Evolutionary conservation across 2,113 vertebrate genomes (phyloP), one percentile per base, ranked within the genome.

Genomic region (Pungitius pungitius): DNA sequence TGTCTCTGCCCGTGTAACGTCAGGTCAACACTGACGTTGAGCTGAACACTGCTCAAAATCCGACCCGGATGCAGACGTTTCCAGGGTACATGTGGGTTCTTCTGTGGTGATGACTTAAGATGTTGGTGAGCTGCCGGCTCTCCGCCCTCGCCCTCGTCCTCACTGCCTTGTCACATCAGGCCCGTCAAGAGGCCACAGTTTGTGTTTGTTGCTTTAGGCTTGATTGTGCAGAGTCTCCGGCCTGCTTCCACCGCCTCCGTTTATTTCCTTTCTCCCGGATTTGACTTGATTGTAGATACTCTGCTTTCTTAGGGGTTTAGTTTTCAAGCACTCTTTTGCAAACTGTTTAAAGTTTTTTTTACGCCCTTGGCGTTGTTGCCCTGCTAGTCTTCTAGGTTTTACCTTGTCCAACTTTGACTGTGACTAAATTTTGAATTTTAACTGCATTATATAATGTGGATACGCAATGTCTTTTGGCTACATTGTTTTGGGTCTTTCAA

Each of bases 121-220:
- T 85, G 69, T 77, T 56, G 57, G 78, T 49, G 54, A 55, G 55
- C 73, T n/a, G 37, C 12, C 14, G 69, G 54, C 62, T 63, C 35
- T 37, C 9, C 63, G n/a, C 47, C 47, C 20, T 60, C 37, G 54
- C 62, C 39, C 49, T 60, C 37, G 54, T 57, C 39, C 49, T 43
- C 20, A 2, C 66, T 14, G 56, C 71, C 62, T 56, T 22, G 20
- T 83, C 81, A 70, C 49, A 64, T 75, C 56, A 3, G 71, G 68
- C 69, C 30, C 7, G 17, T 40, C 47, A 54, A 73, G 69, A 54
- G 58, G 69, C 74, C 64, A 42, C 30, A 47, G 55, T 73, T 43
- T 3, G 6, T 84, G 85, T 92, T 91, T 92, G 90, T 80, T 91
- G 72, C 86, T 88, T 81, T 79, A 88, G 74, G 77, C 75, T 69